Conservation (phyloP, 2,113 vertebrate genomes). For the Hippolais icterina region DNA sequence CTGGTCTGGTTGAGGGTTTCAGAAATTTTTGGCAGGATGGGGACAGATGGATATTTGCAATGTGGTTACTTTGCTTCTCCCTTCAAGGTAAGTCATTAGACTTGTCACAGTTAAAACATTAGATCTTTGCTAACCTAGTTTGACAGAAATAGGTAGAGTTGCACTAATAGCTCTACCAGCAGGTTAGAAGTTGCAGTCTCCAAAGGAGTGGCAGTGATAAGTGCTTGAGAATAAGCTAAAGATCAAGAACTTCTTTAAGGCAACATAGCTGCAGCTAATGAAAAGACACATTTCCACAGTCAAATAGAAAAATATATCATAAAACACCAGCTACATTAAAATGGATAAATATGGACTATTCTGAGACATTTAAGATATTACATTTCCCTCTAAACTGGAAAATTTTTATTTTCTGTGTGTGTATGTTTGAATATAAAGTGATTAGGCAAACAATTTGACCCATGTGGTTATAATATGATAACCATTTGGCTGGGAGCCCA, state of each 20-base stretch:
- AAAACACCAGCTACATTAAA: neutral
- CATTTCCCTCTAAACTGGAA: neutral
- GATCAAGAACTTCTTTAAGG: neutral
- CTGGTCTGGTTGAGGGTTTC: neutral
- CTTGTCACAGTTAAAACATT: neutral
- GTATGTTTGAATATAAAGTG: neutral
- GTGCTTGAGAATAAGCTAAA: neutral
- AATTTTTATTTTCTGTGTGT: neutral
- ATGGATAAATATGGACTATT: neutral
- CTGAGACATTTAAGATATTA: neutral
- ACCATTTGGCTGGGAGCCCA: constrained; percentile 25
- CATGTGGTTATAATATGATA: constrained; percentile 13
- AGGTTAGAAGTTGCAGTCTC: neutral
- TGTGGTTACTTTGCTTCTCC: neutral
- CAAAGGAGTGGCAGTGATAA: neutral
- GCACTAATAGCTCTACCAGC: neutral
- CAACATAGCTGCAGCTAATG: neutral
- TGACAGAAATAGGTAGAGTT: neutral
- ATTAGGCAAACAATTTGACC: constrained; percentile 32
- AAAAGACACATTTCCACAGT: neutral
- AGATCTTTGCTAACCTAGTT: neutral
- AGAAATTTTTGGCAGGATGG: neutral
- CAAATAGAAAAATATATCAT: neutral
- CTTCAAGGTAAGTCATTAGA: neutral
- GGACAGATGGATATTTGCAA: neutral